These are phyloP conservation scores for Aethina tumida DNA, from an alignment of 1,140 invertebrate genomes.

Conservation along the genomic window DNA sequence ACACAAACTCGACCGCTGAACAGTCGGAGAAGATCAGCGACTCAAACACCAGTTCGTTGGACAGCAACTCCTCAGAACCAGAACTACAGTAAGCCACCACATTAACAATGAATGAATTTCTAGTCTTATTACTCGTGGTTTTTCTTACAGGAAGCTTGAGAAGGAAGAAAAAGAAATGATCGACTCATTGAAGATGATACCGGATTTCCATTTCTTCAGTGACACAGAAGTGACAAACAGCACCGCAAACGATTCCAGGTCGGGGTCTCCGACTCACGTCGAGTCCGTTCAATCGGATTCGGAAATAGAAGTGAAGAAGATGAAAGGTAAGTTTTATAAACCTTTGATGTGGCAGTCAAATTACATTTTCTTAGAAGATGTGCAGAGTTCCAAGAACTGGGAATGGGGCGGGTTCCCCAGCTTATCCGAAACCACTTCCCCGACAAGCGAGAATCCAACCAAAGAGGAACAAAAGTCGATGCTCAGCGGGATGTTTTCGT, in stretches of 20 bases:
- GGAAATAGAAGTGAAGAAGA: conserved; percentile 75
- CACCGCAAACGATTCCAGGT: conserved; percentile 45
- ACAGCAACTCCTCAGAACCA: conserved; percentile 31
- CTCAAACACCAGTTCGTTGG: conserved; percentile 30
- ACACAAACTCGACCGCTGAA: conserved; percentile 10
- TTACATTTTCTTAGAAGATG: background rate
- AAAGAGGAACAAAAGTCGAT: conserved; percentile 60
- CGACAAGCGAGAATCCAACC: conserved; percentile 26
- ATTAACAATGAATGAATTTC: conserved; percentile 19
- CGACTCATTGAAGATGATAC: conserved; percentile 33
- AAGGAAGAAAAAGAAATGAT: conserved; percentile 2
- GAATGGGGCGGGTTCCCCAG: conserved; percentile 92
- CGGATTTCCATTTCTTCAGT: conserved; percentile 82
- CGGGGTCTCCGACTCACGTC: conserved; percentile 30
- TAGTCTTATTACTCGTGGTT: background rate
- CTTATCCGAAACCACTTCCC: conserved; percentile 28
- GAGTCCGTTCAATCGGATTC: conserved; percentile 84
- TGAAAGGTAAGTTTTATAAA: conserved; percentile 41
- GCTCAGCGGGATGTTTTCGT: conserved; percentile 83
- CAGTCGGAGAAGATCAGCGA: conserved; percentile 22
- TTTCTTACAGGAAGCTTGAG: conserved; percentile 3
- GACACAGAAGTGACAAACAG: conserved; percentile 74
- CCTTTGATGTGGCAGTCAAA: background rate
- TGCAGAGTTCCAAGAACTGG: conserved; percentile 60
- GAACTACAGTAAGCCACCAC: conserved; percentile 25